Conservation (phyloP, 1,140 invertebrate species). For the Drosophila rufa region DNA sequence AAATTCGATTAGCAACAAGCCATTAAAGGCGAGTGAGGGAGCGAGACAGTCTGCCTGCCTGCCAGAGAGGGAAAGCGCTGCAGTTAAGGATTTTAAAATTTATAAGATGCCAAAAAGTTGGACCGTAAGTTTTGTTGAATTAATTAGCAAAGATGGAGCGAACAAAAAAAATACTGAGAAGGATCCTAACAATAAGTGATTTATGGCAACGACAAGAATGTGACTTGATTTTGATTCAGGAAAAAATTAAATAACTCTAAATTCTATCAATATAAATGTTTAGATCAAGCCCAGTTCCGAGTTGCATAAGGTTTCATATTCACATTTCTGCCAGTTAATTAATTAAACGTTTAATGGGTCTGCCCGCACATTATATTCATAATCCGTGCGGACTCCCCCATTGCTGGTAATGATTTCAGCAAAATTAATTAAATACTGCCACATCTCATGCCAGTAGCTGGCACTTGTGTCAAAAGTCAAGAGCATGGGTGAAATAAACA, state of each 20-base stretch:
- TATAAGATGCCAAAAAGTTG: conserved; percentile 82
- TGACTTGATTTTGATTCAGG: neutral
- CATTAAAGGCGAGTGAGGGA: conserved; percentile 58
- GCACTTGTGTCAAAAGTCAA: conserved; percentile 27
- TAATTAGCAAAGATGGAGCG: conserved; percentile 63
- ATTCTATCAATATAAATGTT: too few relatives aligned
- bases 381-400: neutral
- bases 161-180: neutral
- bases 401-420: conserved; percentile 16
- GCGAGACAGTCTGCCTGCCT: neutral
- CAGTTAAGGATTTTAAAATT: conserved; percentile 82
- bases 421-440: conserved; percentile 44
- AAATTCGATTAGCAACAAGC: conserved; percentile 82
- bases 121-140: conserved; percentile 76
- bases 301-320: neutral
- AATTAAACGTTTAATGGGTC: neutral
- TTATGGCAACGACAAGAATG: conserved; percentile 41
- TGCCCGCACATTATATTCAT: conserved; percentile 4
- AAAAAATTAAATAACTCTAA: neutral
- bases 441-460: neutral
- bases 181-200: conserved; percentile 64
- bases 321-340: conserved; percentile 3
- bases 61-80: conserved; percentile 24
- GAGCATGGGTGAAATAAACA: conserved; percentile 10
- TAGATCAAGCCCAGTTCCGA: too few relatives aligned